Conservation (phyloP, 2,797 vertebrate species). For the Falco naumanni region DNA sequence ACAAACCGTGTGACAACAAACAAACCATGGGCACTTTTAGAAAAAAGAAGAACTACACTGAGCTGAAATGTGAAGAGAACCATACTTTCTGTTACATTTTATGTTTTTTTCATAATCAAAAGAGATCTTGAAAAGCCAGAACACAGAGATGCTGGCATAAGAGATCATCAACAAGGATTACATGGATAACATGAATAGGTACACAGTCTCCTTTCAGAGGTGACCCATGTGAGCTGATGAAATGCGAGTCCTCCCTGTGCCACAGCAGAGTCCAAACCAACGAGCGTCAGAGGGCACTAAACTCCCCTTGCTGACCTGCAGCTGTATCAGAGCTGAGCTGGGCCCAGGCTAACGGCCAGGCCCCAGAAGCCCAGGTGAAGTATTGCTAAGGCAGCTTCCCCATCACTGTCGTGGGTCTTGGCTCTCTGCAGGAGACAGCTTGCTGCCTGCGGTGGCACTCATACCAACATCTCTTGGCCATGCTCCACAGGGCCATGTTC, state of each 20-base stretch:
- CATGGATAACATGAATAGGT: background rate
- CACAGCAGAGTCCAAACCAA: background rate
- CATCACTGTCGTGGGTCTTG: fast-evolving
- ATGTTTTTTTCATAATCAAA: background rate
- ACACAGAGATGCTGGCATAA: background rate
- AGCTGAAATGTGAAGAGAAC: background rate
- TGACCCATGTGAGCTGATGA: background rate
- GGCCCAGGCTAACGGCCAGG: background rate
- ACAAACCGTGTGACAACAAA: background rate
- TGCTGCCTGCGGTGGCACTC: fast-evolving
- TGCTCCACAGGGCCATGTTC: background rate
- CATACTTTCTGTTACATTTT: background rate
- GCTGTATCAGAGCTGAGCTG: background rate
- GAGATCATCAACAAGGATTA: background rate
- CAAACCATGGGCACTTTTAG: background rate
- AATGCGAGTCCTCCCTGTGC: background rate
- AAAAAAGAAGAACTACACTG: background rate
- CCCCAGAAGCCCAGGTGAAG: fast-evolving
- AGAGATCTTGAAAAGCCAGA: background rate
- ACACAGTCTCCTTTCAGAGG: background rate
- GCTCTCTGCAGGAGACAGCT: background rate
- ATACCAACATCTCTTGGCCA: background rate
- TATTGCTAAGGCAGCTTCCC: background rate
- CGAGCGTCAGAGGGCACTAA: background rate
- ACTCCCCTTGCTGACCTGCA: background rate